Evolutionary conservation across 2,113 vertebrate species (phyloP).

Genomic region (Bothrops jararaca): DNA sequence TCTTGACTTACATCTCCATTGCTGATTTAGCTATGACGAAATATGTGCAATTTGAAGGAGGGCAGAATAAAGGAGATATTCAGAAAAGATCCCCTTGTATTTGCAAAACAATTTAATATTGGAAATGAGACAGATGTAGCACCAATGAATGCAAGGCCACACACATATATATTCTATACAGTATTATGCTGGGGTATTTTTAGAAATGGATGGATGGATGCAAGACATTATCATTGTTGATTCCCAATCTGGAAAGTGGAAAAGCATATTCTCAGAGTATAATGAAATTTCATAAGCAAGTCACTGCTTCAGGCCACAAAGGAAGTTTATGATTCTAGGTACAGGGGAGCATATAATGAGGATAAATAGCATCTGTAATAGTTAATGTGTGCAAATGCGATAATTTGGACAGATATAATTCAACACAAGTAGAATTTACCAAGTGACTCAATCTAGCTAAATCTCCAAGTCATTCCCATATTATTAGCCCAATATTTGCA

Average conservation of each 20-base stretch:
- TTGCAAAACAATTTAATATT: neutral
- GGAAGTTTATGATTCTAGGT: neutral
- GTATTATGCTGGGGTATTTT: neutral
- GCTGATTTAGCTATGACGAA: neutral
- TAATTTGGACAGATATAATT: neutral
- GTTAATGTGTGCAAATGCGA: neutral
- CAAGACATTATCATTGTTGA: neutral
- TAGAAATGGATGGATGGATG: neutral
- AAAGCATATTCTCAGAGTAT: neutral
- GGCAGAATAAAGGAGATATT: neutral
- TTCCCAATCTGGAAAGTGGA: neutral
- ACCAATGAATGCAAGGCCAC: neutral
- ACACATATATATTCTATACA: neutral
- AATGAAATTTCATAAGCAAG: neutral
- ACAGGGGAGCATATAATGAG: neutral
- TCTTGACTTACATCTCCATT: neutral
- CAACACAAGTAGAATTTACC: neutral
- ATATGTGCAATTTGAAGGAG: neutral
- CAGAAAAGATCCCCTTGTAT: neutral
- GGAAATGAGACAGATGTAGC: neutral
- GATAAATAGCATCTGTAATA: neutral
- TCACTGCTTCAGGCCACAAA: neutral
- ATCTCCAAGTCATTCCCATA: neutral
- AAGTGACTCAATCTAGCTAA: neutral
- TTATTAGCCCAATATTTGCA: neutral